Conservation (phyloP, 1,140 invertebrate species). For the Geopemphigus sp. region DNA sequence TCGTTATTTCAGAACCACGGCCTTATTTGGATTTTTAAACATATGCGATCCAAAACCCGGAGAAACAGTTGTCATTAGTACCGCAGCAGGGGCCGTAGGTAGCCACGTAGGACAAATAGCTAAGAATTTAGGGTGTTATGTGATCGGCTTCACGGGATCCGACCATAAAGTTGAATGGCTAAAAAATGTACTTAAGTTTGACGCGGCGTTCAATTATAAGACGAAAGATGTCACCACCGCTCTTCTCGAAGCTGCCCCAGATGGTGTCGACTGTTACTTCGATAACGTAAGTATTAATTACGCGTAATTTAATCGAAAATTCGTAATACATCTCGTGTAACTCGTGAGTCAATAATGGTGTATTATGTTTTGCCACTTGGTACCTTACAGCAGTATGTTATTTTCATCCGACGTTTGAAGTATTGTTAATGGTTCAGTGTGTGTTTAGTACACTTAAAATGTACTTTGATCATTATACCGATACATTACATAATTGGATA, state of each 20-base stretch:
- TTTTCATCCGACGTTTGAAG: no score
- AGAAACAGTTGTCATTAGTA: slow-evolving; percentile 67
- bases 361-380: no score
- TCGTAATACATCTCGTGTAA: no score
- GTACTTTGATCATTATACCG: no score
- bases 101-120: slow-evolving; percentile 72
- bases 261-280: slow-evolving; percentile 62
- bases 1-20: slow-evolving; percentile 62
- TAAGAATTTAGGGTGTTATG: slow-evolving; percentile 67
- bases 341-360: no score
- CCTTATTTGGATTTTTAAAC: slow-evolving; percentile 71
- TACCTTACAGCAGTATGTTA: no score
- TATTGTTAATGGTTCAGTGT: no score
- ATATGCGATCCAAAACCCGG: slow-evolving; percentile 67
- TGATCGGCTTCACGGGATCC: slow-evolving; percentile 70
- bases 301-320: background rate
- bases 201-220: slow-evolving; percentile 72
- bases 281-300: slow-evolving; percentile 58
- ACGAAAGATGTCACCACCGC: slow-evolving; percentile 59
- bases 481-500: no score
- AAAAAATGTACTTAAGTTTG: slow-evolving; percentile 65
- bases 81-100: slow-evolving; percentile 68
- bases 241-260: slow-evolving; percentile 59
- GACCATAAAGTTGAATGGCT: slow-evolving; percentile 71
- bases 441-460: no score